Evolutionary conservation across 35 echinoderm and acorn worm species (phyloP).

Genomic region (Stichopus chloronotus): DNA sequence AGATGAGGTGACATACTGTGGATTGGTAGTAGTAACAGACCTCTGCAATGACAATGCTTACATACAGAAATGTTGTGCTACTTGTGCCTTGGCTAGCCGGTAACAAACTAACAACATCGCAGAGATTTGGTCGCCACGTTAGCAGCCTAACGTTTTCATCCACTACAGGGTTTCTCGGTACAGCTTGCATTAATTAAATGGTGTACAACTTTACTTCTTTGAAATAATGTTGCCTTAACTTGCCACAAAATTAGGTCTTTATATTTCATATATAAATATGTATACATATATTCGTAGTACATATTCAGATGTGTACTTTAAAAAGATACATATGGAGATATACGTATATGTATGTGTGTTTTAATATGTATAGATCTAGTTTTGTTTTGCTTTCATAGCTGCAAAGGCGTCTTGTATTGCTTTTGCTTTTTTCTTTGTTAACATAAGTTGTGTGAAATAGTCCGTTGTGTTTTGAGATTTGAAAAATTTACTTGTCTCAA

Average conservation of each 20-base stretch:
- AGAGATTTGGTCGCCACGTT: not conserved
- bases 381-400: too few species aligned
- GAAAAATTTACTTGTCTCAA: too few species aligned
- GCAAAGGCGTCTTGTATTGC: too few species aligned
- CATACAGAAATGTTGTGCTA: conserved; percentile 5
- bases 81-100: not conserved
- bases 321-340: not conserved
- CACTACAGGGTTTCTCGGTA: conserved; percentile 29
- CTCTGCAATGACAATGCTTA: not conserved
- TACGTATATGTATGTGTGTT: not conserved
- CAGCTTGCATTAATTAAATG: not conserved
- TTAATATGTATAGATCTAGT: too few species aligned
- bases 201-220: not conserved
- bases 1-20: not conserved
- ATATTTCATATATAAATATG: conserved; percentile 16
- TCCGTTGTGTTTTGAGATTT: too few species aligned
- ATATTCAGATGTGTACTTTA: not conserved
- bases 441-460: too few species aligned
- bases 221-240: not conserved
- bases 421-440: too few species aligned
- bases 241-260: not conserved
- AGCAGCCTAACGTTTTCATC: conserved; percentile 25
- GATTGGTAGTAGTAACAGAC: not conserved
- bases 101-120: not conserved
- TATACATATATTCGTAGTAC: not conserved